Evolutionary conservation across 2,797 vertebrate species (phyloP), one percentile per base, ranked within the genome.

Genomic region (Micropoecilia bifurca): DNA sequence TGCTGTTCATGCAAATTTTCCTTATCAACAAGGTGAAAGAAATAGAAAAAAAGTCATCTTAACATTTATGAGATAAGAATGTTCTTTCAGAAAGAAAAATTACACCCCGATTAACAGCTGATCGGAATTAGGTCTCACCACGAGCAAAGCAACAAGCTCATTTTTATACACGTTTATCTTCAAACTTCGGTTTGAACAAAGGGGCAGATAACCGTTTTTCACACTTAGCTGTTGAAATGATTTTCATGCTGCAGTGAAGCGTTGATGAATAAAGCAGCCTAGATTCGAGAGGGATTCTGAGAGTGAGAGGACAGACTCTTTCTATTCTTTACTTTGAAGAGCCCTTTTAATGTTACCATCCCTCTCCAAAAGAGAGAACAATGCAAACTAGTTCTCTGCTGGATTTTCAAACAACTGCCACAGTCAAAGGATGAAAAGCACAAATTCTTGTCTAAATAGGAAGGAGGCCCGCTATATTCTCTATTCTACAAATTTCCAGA

Each of bases 211-310:
- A 76, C 82, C 84, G 87, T 77, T 82, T 88, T 39, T 90, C 84
- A 83, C 79, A 83, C 76, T 74, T 74, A 59, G 77, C 85, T 75
- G 82, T 90, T 89, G 78, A 75, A 83, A 83, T 22, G 7, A 1
- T n/a, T 68, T 73, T 76, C 83, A 88, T 81, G 87, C 69, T 85
- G 78, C 33, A 76, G 77, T 73, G 68, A 43, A 81, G 50, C 71
- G 0, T 8, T 50, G 73, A 87, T 89, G 88, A 91, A 91, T 91
- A 88, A 92, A 89, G 71, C 77, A 91, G 73, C 10, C 63, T 72
- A 50, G 8, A 39, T 22, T 68, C 47, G 53, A 83, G 72, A 72
- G 73, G 13, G 77, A 79, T 55, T 53, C 73, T 30, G 39, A 87
- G 73, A 81, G 74, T 71, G 68, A 83, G 72, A 80, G 81, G 82